Percentiles rank a stretch among this genome's conserved stretches.
These are phyloP conservation scores for Agrochola litura DNA, from an alignment of 2,888 invertebrate species.

Conservation along the genomic window DNA sequence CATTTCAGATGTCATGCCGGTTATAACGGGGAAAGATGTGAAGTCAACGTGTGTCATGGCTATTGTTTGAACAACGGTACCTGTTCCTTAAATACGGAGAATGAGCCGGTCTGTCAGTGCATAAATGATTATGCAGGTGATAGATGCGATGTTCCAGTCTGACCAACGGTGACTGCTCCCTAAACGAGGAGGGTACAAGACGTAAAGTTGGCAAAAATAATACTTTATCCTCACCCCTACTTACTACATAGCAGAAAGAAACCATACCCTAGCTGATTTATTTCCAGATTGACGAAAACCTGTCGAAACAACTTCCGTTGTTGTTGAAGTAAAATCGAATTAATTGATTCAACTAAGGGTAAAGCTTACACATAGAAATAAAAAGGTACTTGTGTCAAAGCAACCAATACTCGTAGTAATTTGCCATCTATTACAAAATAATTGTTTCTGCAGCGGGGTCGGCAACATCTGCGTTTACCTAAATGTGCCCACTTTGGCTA, in stretches of 20 bases:
- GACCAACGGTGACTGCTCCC: too few species aligned
- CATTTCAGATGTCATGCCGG: neutral
- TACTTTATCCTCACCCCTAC: too few species aligned
- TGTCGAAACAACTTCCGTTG: neutral
- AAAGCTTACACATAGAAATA: too few species aligned
- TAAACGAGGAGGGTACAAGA: too few species aligned
- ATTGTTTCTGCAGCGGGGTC: too few species aligned
- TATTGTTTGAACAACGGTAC: neutral
- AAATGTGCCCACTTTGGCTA: too few species aligned
- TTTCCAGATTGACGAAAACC: neutral
- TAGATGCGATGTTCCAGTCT: neutral
- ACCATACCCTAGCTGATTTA: neutral
- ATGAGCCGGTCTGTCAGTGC: conserved; percentile 1
- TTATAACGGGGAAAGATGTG: neutral
- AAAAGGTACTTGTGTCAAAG: too few species aligned
- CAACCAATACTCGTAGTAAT: too few species aligned
- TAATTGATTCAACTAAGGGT: neutral
- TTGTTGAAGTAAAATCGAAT: neutral
- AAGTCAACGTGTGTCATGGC: neutral
- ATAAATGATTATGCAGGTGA: neutral
- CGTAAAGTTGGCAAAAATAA: too few species aligned
- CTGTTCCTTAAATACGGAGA: neutral
- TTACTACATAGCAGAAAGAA: too few species aligned
- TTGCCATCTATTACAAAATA: too few species aligned
- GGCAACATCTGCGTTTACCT: too few species aligned